Evolutionary conservation across 2,113 vertebrate genomes (phyloP), one percentile per base, ranked within the genome.

Genomic region (Podocnemis expansa): DNA sequence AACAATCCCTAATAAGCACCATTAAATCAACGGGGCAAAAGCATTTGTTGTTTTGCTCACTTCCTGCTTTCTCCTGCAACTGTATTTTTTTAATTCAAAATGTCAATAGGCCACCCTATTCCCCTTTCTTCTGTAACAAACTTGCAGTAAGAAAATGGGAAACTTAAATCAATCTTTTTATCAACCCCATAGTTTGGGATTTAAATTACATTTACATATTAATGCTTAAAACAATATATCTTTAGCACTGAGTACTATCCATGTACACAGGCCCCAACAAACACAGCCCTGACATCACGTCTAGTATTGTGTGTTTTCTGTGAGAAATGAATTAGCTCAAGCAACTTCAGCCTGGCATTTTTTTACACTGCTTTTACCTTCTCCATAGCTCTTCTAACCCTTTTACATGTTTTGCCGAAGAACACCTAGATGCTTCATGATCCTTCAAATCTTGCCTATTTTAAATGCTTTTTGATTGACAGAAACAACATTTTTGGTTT

Each of bases 21-120:
- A n/a, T 2, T 92, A 88, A 92, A 89, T 89, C 88, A 54, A 70
- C 85, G 16, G 41, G 87, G 88, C 80, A 89, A 63, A 90, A 93
- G 78, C 6, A 90, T n/a, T n/a, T n/a, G 93, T 76, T 88, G 21
- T 89, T 91, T 56, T 1, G 6, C 34, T 92, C 79, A 73, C 56
- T 91, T 95, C 54, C 80, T 4, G 4, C 38, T 89, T 90, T 89
- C 91, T 52, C 84, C 89, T 94, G 25, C 51, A 86, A n/a, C 51
- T 43, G 27, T n/a, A n/a, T n/a, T 5, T 89, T 80, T 89, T 85
- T 78, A 86, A 86, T 89, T 91, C 60, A 80, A 86, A 93, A 75
- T 95, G 81, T 85, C 89, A 75, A 94, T 91, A 82, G 90, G 43
- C 38, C 70, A 27, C 22, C n/a, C 0, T 49, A 9, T 89, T 88